Evolutionary conservation across 2,797 vertebrate genomes (phyloP), one percentile per base, ranked within the genome.

Genomic region (Macroramphosus scolopax): DNA sequence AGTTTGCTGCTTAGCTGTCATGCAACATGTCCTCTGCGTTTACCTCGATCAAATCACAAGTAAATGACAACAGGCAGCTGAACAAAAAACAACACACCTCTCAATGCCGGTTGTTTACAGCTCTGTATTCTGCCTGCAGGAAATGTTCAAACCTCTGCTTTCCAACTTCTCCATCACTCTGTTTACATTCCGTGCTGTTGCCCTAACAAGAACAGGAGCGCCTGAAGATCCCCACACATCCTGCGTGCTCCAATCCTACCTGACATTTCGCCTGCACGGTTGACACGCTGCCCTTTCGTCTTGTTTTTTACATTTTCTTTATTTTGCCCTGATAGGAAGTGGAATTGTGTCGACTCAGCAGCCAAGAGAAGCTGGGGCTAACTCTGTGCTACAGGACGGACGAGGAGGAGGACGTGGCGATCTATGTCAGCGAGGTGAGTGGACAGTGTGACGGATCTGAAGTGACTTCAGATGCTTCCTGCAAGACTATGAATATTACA

Each of bases 321-420:
- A 4, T 54, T 40, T 46, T 10, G 7, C 1, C 15, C 3, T 45
- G 4, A 1, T 33, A 98, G 96, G 96, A 97, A 78, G 93, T 98
- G 48, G 92, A 97, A 80, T 70, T 98, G 71, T 94, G 92, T 65
- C 93, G 95, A 28, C 41, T 93, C 75, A 92, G 78, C 88, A 95
- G 90, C 85, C 93, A 96, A 55, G 96, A 98, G 81, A 98, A 96
- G 83, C 80, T 98, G 61, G 96, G 96, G 0, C 82, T 98, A 66
- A 98, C 96, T 28, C 90, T 98, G 63, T 98, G 96, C 71, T 98
- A 98, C 87, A 89, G 95, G 75, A 98, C 96, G 0, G 95, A 98
- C 45, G 96, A 98, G 47, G 96, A 98, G 48, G 96, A 98, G 26
- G 96, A 98, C 58, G 90, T 80, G 0, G 93, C 93, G 43, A 98